Evolutionary conservation across 2,113 vertebrate species (phyloP).

Genomic region (Taxidea taxus): DNA sequence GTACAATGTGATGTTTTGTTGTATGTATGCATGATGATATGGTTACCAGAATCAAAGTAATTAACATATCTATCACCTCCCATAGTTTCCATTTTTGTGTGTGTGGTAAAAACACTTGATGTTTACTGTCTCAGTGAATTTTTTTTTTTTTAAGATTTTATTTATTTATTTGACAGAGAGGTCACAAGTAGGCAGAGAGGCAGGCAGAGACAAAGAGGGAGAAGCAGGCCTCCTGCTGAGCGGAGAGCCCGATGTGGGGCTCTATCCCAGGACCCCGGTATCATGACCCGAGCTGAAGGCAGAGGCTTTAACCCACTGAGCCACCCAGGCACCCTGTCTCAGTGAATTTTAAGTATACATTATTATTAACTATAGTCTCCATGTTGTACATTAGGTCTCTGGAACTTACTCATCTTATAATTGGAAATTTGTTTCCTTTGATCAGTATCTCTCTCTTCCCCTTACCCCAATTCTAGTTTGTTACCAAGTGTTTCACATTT

Average conservation of each 20-base stretch:
- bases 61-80: neutral
- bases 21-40: neutral
- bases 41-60: neutral
- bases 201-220: too few species aligned
- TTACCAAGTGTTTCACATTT: neutral
- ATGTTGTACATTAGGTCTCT: neutral
- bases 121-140: neutral
- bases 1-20: neutral
- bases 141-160: too few species aligned
- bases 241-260: too few species aligned
- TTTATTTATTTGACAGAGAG: too few species aligned
- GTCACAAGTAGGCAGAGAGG: too few species aligned
- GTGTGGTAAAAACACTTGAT: neutral
- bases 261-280: too few species aligned
- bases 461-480: neutral
- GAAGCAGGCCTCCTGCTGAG: too few species aligned
- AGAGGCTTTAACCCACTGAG: too few species aligned
- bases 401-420: neutral
- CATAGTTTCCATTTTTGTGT: neutral
- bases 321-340: too few species aligned
- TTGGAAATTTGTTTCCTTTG: neutral
- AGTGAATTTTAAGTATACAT: neutral
- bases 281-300: too few species aligned
- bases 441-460: neutral
- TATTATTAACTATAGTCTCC: neutral